Evolutionary conservation across 2,888 invertebrate genomes (phyloP), one percentile per base, ranked within the genome.

Genomic region (Drosophila gaucha): DNA sequence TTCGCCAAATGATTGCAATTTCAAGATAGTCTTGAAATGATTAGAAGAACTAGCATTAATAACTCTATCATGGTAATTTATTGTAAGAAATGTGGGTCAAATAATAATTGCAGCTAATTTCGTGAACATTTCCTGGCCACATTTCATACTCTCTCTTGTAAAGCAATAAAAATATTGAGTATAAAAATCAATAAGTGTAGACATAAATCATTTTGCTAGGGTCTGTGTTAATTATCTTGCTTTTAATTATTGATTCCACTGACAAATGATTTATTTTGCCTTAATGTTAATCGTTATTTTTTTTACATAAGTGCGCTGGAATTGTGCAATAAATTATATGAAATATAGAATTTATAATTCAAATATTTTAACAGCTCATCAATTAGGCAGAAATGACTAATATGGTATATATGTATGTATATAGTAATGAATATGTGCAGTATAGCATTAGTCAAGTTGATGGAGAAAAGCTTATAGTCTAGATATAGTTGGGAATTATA

Each of bases 41-140:
- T 12, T 41, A 35, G 31, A 20, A 58, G 28, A 36, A 24, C 33
- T 31, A 51, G 52, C 65, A 41, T 54, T 74, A 69, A 73, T 69
- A 56, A 50, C 56, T 60, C 49, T 57, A 74, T 74, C 64, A 20
- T 33, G 33, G 70, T 33, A 64, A 73, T 63, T 67, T 39, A 35
- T 36, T 31, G 1, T n/a, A 36, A 12, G 1, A 31, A 57, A 74
- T 36, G 5, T 73, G 8, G 73, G 75, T 60, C 73, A 73, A 41
- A 26, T 2, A 30, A 20, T 44, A 51, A 43, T 38, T 44, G 44
- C 16, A 35, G 38, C 12, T 50, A 16, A 65, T 65, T 74, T 68
- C 12, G 30, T n/a, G n/a, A 6, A 3, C n/a, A 54, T 46, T 74
- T 74, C 6, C 18, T 28, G 28, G 9, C 8, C 16, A 2, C 6